Evolutionary conservation across 2,113 vertebrate species (phyloP).

Genomic region (Lichenostomus cassidix): DNA sequence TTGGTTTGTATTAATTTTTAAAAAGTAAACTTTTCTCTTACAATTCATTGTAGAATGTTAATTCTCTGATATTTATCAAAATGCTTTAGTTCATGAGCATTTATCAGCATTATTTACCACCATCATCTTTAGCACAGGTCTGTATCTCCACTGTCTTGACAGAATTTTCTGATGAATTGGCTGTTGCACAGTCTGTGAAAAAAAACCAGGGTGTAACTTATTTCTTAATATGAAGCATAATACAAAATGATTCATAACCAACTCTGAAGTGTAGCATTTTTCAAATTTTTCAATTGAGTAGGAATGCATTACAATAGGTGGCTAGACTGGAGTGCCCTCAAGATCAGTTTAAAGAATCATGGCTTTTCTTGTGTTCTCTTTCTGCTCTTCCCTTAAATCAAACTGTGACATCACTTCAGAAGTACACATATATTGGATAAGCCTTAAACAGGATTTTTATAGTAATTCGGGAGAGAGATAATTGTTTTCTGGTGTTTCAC

Average conservation of each 20-base stretch:
- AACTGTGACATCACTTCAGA: background rate
- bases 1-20: background rate
- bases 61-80: background rate
- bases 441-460: background rate
- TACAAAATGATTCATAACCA: background rate
- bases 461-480: background rate
- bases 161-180: background rate
- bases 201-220: background rate
- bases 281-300: background rate
- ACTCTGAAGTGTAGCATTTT: background rate
- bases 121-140: background rate
- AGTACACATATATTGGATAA: fast-evolving
- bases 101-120: background rate
- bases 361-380: background rate
- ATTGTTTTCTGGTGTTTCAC: background rate
- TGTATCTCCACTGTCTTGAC: background rate
- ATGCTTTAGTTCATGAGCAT: background rate
- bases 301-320: background rate
- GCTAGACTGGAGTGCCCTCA: background rate
- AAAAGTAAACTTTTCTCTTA: background rate
- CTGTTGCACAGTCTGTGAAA: background rate
- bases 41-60: background rate
- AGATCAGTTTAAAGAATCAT: background rate
- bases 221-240: background rate
- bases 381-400: background rate